Percentiles rank a stretch among this genome's conserved stretches.
phyloP scores from a whole-genome alignment of 1,140 invertebrate genomes.

The Paramacrobiotus metropolitanus region DNA sequence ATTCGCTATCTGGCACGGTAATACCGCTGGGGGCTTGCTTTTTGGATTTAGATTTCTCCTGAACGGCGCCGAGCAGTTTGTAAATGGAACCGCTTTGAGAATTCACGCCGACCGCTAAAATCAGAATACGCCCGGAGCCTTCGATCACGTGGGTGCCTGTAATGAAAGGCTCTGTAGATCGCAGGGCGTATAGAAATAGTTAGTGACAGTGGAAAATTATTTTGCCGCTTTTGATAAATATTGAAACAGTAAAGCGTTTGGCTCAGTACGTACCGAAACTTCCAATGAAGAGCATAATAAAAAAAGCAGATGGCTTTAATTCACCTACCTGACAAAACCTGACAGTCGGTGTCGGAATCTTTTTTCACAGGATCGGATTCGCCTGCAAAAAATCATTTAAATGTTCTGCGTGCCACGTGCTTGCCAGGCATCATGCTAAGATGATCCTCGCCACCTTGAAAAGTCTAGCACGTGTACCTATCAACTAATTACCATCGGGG shows the following conservation, averaged over 20 bases:
- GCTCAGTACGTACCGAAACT: too few species aligned
- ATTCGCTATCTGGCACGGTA: background rate
- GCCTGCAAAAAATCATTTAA: background rate
- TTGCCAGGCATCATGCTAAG: too few species aligned
- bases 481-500: too few species aligned
- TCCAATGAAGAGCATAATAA: too few species aligned
- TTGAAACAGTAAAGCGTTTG: too few species aligned
- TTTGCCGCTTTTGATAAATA: background rate
- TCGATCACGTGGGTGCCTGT: conserved; percentile 20
- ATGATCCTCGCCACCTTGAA: too few species aligned
- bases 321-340: conserved; percentile 17
- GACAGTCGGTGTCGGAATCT: conserved; percentile 16
- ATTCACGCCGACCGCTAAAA: conserved; percentile 19
- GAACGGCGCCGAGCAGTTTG: conserved; percentile 14
- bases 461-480: too few species aligned
- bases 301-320: background rate
- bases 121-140: conserved; percentile 18
- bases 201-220: background rate
- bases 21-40: background rate
- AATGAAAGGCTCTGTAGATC: background rate
- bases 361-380: conserved; percentile 20
- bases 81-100: conserved; percentile 22
- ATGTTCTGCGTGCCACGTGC: too few species aligned
- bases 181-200: background rate
- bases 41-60: background rate